Conservation (phyloP, 53 echinoderm and acorn worm species). For the Holothuria scabra region DNA sequence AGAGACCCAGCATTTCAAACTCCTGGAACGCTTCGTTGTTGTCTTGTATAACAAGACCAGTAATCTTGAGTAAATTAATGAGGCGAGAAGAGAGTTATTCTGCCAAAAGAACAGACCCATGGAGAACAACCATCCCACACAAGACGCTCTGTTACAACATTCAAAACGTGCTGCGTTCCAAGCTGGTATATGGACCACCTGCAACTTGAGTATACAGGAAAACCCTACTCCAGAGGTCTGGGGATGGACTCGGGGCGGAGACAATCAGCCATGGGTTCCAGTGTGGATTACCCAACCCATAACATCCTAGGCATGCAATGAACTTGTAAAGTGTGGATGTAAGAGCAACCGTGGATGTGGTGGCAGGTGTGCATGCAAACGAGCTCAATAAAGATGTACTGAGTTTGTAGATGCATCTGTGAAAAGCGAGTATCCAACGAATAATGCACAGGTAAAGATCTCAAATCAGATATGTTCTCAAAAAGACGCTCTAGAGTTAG, state of each 20-base stretch:
- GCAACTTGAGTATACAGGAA: background rate
- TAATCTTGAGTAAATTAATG: constrained; percentile 23
- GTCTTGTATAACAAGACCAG: constrained; percentile 30
- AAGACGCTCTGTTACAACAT: constrained; percentile 24
- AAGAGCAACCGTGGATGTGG: constrained; percentile 24
- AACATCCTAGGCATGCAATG: constrained; percentile 15
- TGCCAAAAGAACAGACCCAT: constrained; percentile 1
- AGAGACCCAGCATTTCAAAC: constrained; percentile 17
- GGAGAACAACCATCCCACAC: constrained; percentile 46
- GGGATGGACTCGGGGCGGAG: constrained; percentile 7
- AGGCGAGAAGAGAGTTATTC: constrained; percentile 37
- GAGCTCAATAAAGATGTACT: constrained; percentile 20
- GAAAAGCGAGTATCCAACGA: background rate
- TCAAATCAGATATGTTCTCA: too few species aligned
- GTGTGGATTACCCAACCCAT: constrained; percentile 41
- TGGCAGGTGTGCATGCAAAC: constrained; percentile 41
- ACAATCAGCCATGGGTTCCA: constrained; percentile 4
- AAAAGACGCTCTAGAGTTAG: too few species aligned
- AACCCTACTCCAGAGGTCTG: constrained; percentile 3
- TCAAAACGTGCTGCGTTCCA: constrained; percentile 9
- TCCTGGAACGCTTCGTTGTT: constrained; percentile 35
- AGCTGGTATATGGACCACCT: constrained; percentile 42
- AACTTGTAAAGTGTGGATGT: constrained; percentile 49
- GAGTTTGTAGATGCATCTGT: constrained; percentile 32
- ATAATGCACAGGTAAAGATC: background rate